Evolutionary conservation across 2,797 vertebrate genomes (phyloP), one percentile per base, ranked within the genome.

Genomic region (Argentina silus): DNA sequence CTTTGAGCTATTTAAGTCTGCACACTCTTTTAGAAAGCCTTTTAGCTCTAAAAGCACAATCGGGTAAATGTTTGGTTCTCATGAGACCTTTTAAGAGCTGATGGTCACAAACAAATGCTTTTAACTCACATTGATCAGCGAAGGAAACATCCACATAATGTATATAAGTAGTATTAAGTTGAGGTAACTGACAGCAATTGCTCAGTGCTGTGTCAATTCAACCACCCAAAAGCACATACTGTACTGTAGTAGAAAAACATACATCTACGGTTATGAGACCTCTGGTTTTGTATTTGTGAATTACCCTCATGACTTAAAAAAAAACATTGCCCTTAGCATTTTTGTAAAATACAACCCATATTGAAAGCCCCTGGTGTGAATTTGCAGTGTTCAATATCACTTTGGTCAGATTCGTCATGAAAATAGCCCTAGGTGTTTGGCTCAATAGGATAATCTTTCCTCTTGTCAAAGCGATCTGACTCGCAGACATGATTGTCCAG

Each of bases 11-110:
- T 65, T 65, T 27, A 76, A 48, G 27, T 17, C 44, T 21, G 43
- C 23, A 9, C 15, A 17, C n/a, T 51, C 21, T 42, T 14, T n/a
- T n/a, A 70, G 44, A 60, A 48, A 59, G 68, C 44, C 21, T 21
- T 47, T 75, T 36, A 70, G 66, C 51, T 75, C 59, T 59, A 47
- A 69, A 69, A 69, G 50, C 73, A 56, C 66, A 66, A 70, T 51
- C 56, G 73, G 70, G 53, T 72, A 53, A 76, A 70, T 56, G 72
- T 36, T 69, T 69, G 60, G 53, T 21, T 65, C 50, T 42, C 12
- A 42, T 47, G 67, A 75, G 67, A 27, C 17, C 27, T 50, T 57
- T 36, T 11, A 59, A 56, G 23, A 63, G 9, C 19, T 15, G 61
- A 63, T 6, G 7, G 14, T 63, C 42, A 8, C 36, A 63, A 15